Base-by-base conservation (phyloP, 2,113 vertebrate species). In the Calyptomena viridis region DNA sequence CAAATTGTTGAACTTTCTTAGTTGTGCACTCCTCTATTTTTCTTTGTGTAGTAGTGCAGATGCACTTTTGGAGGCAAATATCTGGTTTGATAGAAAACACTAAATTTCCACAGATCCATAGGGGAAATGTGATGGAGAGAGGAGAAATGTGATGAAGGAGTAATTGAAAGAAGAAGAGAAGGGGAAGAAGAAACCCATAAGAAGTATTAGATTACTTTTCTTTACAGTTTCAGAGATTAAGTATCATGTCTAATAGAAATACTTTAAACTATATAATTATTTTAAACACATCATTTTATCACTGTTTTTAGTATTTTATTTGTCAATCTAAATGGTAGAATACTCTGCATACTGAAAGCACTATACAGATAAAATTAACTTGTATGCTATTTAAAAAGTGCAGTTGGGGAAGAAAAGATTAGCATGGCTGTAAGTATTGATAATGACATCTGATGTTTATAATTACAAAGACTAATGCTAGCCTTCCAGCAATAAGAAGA, bases 361-460 rank as follows among this genome's bases (percentile, higher is more conserved):
- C 44, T 46, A 64, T 28, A 33, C 3, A 37, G 47, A 80, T 47
- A 63, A 76, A 58, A 80, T 87, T 76, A 73, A 50, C 17, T 47
- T 8, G 9, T 28, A 33, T 40, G 35, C 11, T 77, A 15, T 50
- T 60, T 52, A 59, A 73, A 84, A 89, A 68, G 5, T 11, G 60
- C 15, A 60, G 6, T 7, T 72, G 35, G 11, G 19, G 17, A 73
- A 81, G 37, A 55, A 86, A 76, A 60, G 4, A 12, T 72, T 77
- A 44, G 47, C 0, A 0, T 42, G 55, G 42, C 3, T 78, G 4
- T 49, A 90, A 75, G 28, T 52, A 85, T 40, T 79, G 46, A 64
- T 62, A 72, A 82, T 67, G 47, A 59, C 42, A 75, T 55, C 19
- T 95, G 47, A 85, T 76, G 39, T 42, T 94, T 76, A 59, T 90